Evolutionary conservation across 2,797 vertebrate genomes (phyloP), one percentile per base, ranked within the genome.

Genomic region (Karalla daura): DNA sequence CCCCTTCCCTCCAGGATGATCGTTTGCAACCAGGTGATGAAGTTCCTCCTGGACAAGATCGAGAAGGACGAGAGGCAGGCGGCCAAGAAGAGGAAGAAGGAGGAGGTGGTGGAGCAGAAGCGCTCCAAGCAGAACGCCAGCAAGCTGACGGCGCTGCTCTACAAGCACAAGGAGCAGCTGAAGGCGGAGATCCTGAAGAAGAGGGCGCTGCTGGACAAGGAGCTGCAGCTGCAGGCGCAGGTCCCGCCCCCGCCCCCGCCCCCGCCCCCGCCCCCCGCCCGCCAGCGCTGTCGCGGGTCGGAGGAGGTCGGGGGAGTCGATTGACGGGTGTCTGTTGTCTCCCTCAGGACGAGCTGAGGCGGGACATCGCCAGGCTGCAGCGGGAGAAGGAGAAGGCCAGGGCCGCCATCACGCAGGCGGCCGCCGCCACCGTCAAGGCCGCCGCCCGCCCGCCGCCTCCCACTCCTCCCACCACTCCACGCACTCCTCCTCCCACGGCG

Each of bases 1-100:
- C n/a, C n/a, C n/a, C n/a, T n/a, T n/a, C n/a, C n/a, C n/a, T 53
- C 59, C 85, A 99, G 98, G 87, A 97, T 99, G 96, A 97, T 98
- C 43, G 97, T 98, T 59, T 99, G 98, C 92, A 99, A 98, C 93
- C 97, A 99, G 93, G 97, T 99, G 88, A 97, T 99, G 96, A 99
- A 99, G 90, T 99, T 95, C 78, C 96, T 99, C 85, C 94, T 99
- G 56, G 98, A 99, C 93, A 99, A 98, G 91, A 99, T 99, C 25
- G 98, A 99, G 91, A 98, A 99, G 90, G 97, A 99, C 33, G 98
- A 99, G 89, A 98, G 96, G 79, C 97, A 98, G 90, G 97, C 96
- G n/a, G 96, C 96, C 21, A 98, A 98, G 88, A 98, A 97, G 85
- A 91, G 96, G 39, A 99, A 97, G 75, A 95, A 98, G 5, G 98